Percentiles rank a stretch among this genome's conserved stretches.
phyloP scores from a whole-genome alignment of 2,888 invertebrate species.

The Andrena trimmerana region DNA sequence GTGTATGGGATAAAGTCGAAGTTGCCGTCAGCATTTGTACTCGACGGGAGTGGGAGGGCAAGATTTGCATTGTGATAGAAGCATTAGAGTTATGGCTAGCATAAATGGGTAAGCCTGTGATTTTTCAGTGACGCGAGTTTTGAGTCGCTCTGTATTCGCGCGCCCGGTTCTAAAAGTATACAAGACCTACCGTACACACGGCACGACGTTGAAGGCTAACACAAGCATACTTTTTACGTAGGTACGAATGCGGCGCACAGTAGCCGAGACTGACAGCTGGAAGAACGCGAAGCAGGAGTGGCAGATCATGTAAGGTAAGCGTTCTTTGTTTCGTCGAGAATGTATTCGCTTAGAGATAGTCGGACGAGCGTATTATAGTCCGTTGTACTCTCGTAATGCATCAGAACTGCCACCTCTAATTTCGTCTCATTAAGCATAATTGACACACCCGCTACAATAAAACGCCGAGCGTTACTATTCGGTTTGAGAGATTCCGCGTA shows the following conservation, averaged over 20 bases:
- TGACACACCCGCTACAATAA: conserved; percentile 54
- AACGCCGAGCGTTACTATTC: conserved; percentile 19
- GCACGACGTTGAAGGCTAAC: conserved; percentile 30
- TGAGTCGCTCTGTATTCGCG: conserved; percentile 14
- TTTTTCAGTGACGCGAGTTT: neutral
- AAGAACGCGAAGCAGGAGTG: conserved; percentile 73
- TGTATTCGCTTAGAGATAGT: neutral
- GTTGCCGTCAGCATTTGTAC: no score
- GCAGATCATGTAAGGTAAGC: conserved; percentile 77
- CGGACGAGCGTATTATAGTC: neutral
- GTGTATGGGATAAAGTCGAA: no score
- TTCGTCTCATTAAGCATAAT: conserved; percentile 49
- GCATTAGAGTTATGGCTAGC: neutral
- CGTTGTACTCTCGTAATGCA: neutral
- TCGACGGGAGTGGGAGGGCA: no score
- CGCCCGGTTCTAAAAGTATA: conserved; percentile 42
- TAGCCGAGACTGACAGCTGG: conserved; percentile 69
- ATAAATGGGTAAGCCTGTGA: neutral
- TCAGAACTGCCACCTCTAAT: conserved; percentile 34
- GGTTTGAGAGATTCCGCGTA: conserved; percentile 12
- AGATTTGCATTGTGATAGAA: no score
- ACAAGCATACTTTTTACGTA: conserved; percentile 52
- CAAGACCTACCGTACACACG: conserved; percentile 29
- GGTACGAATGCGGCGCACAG: conserved; percentile 64
- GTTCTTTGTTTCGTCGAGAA: conserved; percentile 26